Conservation (phyloP, 2,113 vertebrate species). For the Paraplagusia blochii region DNA sequence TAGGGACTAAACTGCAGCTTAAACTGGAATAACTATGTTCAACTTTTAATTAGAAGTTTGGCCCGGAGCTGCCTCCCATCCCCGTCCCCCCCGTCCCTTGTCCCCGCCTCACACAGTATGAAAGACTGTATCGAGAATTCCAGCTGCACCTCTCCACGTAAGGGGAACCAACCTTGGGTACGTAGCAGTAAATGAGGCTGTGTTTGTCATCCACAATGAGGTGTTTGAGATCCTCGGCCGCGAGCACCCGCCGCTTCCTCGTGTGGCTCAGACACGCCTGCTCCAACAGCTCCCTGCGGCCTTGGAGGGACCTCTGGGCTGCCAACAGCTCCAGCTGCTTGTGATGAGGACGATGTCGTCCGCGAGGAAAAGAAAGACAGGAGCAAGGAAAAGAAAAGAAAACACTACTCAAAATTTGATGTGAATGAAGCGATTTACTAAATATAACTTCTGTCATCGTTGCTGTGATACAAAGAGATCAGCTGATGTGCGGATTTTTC, state of each 20-base stretch:
- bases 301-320: slow-evolving; percentile 78
- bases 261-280: slow-evolving; percentile 81
- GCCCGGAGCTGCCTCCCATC: neutral
- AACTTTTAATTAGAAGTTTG: neutral
- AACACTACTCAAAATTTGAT: neutral
- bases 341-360: slow-evolving; percentile 7
- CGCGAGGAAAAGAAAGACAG: neutral
- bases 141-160: neutral
- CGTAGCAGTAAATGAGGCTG: slow-evolving; percentile 92
- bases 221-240: slow-evolving; percentile 85
- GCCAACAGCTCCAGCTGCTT: slow-evolving; percentile 65
- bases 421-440: neutral
- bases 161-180: slow-evolving; percentile 81
- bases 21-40: neutral
- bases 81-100: neutral
- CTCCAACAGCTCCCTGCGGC: slow-evolving; percentile 82
- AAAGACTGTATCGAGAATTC: slow-evolving; percentile 6
- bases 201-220: slow-evolving; percentile 91
- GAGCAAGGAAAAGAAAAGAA: slow-evolving; percentile 1
- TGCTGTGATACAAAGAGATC: no score
- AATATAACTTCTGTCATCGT: no score
- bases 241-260: slow-evolving; percentile 82
- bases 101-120: neutral
- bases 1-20: neutral
- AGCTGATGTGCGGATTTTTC: no score